These are phyloP conservation scores for Ochropacha duplaris DNA, from an alignment of 2,888 invertebrate genomes.

Conservation along the genomic window DNA sequence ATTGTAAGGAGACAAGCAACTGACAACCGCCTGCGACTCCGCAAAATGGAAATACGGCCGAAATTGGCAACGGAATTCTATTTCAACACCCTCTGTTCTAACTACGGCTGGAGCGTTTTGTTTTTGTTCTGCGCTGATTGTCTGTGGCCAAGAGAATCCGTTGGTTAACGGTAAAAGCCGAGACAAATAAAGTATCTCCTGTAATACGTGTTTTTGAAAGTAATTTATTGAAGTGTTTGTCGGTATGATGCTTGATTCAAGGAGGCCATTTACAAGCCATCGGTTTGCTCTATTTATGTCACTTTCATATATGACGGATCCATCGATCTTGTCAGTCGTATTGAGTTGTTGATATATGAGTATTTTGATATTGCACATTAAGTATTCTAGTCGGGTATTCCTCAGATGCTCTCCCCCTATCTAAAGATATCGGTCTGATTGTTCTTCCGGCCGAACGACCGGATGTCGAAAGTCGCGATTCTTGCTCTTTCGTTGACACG, in stretches of 20 bases:
- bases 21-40: slow-evolving; percentile 14
- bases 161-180: slow-evolving; percentile 50
- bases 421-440: background rate
- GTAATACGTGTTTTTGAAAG: slow-evolving; percentile 42
- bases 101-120: slow-evolving; percentile 45
- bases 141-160: slow-evolving; percentile 44
- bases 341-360: background rate
- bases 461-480: background rate
- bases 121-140: slow-evolving; percentile 71
- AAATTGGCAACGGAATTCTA: slow-evolving; percentile 39
- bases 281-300: background rate
- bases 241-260: slow-evolving; percentile 12
- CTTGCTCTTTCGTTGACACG: background rate
- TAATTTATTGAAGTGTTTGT: slow-evolving; percentile 31
- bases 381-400: background rate
- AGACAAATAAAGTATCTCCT: slow-evolving; percentile 54
- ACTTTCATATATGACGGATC: background rate
- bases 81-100: slow-evolving; percentile 32
- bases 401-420: background rate
- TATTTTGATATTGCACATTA: background rate
- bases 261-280: background rate
- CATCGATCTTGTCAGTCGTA: background rate
- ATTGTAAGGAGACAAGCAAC: slow-evolving; percentile 22
- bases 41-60: slow-evolving; percentile 19
- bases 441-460: background rate